Percentiles rank a stretch among this genome's conserved stretches.
phyloP scores from a whole-genome alignment of 1,140 invertebrate species.

The Drosophila tsacasi region DNA sequence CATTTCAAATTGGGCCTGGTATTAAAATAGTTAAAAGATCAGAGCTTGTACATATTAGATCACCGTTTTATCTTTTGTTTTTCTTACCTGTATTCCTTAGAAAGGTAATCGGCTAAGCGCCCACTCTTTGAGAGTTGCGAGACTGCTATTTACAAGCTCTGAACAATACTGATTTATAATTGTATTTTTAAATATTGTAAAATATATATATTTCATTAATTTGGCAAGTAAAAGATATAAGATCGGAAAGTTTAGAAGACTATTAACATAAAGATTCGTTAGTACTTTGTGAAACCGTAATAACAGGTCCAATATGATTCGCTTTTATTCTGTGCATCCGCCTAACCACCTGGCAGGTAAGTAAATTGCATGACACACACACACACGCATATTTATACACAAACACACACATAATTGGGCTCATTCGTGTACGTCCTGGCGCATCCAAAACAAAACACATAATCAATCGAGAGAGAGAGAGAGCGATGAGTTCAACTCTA shows the following conservation, averaged over 20 bases:
- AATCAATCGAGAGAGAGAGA: constrained; percentile 9
- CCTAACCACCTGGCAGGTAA: constrained; percentile 54
- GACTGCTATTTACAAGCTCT: neutral
- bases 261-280: neutral
- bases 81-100: neutral
- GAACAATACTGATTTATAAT: neutral
- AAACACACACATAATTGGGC: constrained; percentile 48
- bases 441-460: constrained; percentile 55
- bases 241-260: neutral
- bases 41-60: neutral
- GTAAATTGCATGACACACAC: constrained; percentile 65
- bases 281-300: neutral
- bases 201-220: neutral
- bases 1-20: constrained; percentile 15
- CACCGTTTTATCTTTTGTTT: neutral
- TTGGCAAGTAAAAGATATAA: neutral
- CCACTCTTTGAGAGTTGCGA: too few relatives aligned
- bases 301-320: neutral
- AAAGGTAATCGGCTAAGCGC: too few relatives aligned
- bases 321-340: neutral
- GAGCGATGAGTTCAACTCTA: constrained; percentile 1
- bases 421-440: constrained; percentile 76
- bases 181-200: neutral
- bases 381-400: constrained; percentile 31
- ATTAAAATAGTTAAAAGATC: neutral